These are phyloP conservation scores for Tyrophagus putrescentiae DNA, from an alignment of 1,140 invertebrate genomes.

Conservation along the genomic window DNA sequence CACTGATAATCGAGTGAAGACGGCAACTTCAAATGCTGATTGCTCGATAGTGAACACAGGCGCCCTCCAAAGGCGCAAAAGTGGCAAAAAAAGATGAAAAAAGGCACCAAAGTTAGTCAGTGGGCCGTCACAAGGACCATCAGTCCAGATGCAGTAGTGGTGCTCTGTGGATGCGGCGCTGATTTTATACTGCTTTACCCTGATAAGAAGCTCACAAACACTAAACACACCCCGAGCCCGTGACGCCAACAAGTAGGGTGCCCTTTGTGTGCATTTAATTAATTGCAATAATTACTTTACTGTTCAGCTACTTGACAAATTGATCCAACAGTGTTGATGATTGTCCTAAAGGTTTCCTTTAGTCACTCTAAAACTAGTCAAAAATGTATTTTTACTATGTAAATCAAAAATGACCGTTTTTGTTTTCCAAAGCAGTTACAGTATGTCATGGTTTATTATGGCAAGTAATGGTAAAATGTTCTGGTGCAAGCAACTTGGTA, in stretches of 20 bases:
- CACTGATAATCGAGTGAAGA: constrained; percentile 15
- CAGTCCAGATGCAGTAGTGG: too few relatives aligned
- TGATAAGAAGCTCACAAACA: too few relatives aligned
- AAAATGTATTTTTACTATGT: too few relatives aligned
- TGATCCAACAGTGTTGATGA: neutral
- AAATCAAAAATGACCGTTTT: too few relatives aligned
- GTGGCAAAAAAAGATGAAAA: neutral
- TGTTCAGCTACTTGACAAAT: neutral
- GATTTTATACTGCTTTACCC: neutral
- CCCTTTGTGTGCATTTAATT: constrained; percentile 12
- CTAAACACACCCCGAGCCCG: neutral
- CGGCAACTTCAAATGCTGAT: constrained; percentile 10
- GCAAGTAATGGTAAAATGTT: too few relatives aligned
- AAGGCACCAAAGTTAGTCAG: neutral
- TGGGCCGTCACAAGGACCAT: neutral
- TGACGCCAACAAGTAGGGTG: constrained; percentile 10
- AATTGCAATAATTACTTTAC: constrained; percentile 7
- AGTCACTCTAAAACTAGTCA: too few relatives aligned
- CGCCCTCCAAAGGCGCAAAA: neutral
- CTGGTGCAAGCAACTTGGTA: neutral
- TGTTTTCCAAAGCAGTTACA: too few relatives aligned
- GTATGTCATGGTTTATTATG: too few relatives aligned
- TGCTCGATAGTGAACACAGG: constrained; percentile 10
- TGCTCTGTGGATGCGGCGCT: neutral
- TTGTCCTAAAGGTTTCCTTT: too few relatives aligned